phyloP scores from a whole-genome alignment of 2,888 invertebrate species.

The Chesias legatella region DNA sequence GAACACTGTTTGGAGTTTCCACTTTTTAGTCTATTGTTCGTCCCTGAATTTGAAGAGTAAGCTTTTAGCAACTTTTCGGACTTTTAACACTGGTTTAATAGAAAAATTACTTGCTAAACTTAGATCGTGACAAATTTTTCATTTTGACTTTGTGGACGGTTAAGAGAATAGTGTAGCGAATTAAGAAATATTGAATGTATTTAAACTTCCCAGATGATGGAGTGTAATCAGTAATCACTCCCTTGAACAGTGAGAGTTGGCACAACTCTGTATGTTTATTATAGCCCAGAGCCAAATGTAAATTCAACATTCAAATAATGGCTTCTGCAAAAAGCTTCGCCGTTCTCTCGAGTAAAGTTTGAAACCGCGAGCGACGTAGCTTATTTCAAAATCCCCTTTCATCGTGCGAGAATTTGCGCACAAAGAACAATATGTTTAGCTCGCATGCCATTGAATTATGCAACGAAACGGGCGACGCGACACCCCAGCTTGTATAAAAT shows the following conservation, averaged over 20 bases:
- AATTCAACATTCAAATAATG: constrained; percentile 12
- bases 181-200: too few relatives aligned
- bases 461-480: constrained; percentile 47
- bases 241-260: constrained; percentile 6
- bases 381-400: constrained; percentile 41
- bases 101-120: too few relatives aligned
- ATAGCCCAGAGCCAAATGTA: constrained; percentile 10
- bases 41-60: constrained; percentile 1
- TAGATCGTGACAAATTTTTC: too few relatives aligned
- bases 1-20: constrained; percentile 27
- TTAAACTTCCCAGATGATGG: too few relatives aligned
- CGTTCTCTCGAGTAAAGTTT: constrained; percentile 11
- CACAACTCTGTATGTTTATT: constrained; percentile 6
- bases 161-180: too few relatives aligned
- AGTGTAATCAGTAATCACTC: constrained; percentile 3
- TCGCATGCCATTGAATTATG: constrained; percentile 54
- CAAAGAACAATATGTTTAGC: constrained; percentile 47
- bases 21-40: constrained; percentile 22
- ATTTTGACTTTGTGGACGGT: too few relatives aligned
- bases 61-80: background rate
- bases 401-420: constrained; percentile 35
- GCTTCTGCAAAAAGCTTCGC: constrained; percentile 13
- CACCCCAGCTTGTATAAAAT: constrained; percentile 43
- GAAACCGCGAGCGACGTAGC: constrained; percentile 25
- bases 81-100: too few relatives aligned